Percentiles rank a stretch among this genome's conserved stretches.
phyloP scores from a whole-genome alignment of 2,797 vertebrate genomes.

The Phalloptychus januarius region DNA sequence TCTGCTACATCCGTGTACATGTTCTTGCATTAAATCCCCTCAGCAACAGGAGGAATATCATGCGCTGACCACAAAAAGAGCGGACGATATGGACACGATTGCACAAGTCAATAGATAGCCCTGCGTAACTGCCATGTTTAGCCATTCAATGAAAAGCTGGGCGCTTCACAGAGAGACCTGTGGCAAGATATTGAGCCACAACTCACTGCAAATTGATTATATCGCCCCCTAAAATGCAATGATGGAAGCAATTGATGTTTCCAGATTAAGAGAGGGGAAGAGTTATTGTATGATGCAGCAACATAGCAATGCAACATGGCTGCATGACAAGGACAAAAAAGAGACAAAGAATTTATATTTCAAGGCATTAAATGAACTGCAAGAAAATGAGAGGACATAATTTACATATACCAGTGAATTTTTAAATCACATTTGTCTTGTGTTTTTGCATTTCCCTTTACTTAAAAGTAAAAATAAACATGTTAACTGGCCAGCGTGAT shows the following conservation, averaged over 20 bases:
- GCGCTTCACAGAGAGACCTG: neutral
- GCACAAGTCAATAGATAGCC: conserved; percentile 1
- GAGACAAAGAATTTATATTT: conserved; percentile 22
- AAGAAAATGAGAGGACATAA: neutral
- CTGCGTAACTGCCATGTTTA: conserved; percentile 13
- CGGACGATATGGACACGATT: conserved; percentile 19
- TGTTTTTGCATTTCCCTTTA: too few species aligned
- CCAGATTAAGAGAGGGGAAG: conserved; percentile 25
- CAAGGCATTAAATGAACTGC: neutral
- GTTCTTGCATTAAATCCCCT: conserved; percentile 23
- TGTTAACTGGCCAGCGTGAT: conserved; percentile 11
- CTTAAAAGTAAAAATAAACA: neutral
- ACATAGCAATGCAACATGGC: neutral
- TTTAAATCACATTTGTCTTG: neutral
- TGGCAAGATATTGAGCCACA: conserved; percentile 17
- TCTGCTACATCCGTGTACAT: conserved; percentile 20
- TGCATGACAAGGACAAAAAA: conserved; percentile 14
- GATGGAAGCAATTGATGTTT: conserved; percentile 20
- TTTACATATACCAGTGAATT: neutral
- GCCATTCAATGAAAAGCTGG: conserved; percentile 5
- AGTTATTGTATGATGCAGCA: conserved; percentile 11
- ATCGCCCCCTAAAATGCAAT: conserved; percentile 9
- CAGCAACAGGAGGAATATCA: conserved; percentile 24
- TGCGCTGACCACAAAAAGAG: conserved; percentile 12
- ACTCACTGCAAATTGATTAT: conserved; percentile 25